phyloP scores from a whole-genome alignment of 2,888 invertebrate genomes.

The Drosophila emarginata region DNA sequence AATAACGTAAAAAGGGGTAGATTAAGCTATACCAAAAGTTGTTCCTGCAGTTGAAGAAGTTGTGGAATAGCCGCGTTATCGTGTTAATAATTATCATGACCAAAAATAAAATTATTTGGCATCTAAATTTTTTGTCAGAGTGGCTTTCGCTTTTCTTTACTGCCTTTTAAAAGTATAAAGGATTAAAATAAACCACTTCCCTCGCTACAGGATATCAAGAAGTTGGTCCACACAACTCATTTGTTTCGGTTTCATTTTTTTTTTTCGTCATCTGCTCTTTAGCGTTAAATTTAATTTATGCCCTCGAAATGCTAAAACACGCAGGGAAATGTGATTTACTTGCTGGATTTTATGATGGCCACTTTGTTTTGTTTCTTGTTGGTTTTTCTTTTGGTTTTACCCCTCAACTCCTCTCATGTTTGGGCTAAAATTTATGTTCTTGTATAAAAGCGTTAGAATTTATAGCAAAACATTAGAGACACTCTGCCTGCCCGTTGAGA shows the following conservation, averaged over 20 bases:
- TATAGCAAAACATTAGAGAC: slow-evolving; percentile 56
- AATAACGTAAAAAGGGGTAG: background rate
- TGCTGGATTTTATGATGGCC: slow-evolving; percentile 50
- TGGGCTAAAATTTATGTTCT: slow-evolving; percentile 60
- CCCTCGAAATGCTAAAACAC: slow-evolving; percentile 41
- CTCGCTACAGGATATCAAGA: background rate
- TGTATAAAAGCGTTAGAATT: slow-evolving; percentile 63
- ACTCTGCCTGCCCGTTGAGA: slow-evolving; percentile 5
- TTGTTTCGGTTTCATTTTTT: background rate
- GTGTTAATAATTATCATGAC: too few relatives aligned
- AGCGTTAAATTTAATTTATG: slow-evolving; percentile 65
- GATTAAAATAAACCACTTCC: too few relatives aligned
- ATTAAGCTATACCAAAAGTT: background rate
- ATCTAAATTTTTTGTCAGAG: too few relatives aligned
- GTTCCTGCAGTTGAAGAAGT: too few relatives aligned
- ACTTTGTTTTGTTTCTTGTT: slow-evolving; percentile 21
- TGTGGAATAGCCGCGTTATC: too few relatives aligned
- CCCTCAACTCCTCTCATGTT: slow-evolving; percentile 17
- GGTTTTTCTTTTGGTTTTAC: slow-evolving; percentile 11
- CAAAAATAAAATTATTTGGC: too few relatives aligned
- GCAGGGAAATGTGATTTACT: slow-evolving; percentile 64
- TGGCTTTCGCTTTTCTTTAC: too few relatives aligned
- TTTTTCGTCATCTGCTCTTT: slow-evolving; percentile 28
- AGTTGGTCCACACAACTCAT: background rate
- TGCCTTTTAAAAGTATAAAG: too few relatives aligned